Conservation (phyloP, 2,113 vertebrate species). For the Cyrtonyx montezumae region DNA sequence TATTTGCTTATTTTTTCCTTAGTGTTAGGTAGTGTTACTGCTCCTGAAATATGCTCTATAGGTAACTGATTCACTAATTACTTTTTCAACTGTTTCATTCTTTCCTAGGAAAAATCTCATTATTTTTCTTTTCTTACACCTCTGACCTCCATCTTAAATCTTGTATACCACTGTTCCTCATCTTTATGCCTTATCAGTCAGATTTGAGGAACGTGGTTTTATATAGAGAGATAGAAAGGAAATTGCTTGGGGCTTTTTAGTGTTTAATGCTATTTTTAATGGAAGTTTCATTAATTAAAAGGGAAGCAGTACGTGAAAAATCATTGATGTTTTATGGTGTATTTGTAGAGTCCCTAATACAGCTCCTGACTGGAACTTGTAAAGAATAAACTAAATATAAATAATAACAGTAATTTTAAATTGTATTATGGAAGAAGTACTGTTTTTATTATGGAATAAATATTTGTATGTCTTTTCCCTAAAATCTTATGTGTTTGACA, state of each 20-base stretch:
- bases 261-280: background rate
- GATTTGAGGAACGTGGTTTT: background rate
- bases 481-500: background rate
- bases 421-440: background rate
- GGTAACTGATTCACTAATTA: background rate
- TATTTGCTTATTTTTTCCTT: background rate
- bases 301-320: background rate
- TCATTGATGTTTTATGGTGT: background rate
- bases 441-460: background rate
- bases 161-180: rapidly evolving
- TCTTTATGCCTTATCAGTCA: background rate
- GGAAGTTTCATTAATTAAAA: background rate
- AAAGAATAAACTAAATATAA: background rate
- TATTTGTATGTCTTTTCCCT: background rate
- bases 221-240: background rate
- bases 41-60: background rate
- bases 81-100: background rate
- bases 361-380: background rate
- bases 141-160: background rate
- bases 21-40: background rate
- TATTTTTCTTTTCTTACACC: background rate
- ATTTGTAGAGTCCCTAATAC: background rate
- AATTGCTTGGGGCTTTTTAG: background rate
- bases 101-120: background rate
- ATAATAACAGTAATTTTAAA: background rate